Base-by-base conservation (phyloP, 2,797 vertebrate species). In the Mormyrops attenuatus region DNA sequence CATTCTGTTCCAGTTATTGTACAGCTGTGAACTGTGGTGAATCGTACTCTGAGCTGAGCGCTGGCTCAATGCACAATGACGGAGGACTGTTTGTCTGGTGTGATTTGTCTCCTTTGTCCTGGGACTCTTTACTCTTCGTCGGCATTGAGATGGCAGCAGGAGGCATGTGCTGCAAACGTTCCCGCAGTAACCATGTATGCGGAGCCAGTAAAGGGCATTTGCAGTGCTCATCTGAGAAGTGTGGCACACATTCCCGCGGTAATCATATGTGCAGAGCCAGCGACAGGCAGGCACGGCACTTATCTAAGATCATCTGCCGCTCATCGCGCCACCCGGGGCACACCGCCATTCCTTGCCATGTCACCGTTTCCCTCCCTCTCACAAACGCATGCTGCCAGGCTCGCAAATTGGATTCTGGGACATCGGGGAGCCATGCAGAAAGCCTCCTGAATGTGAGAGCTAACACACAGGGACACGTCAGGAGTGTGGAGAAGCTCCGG, bases 21-120 rank as follows among this genome's bases (percentile, higher is more conserved):
- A 50, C 82, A 84, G 73, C 82, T 88, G 53, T 85, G 80, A 85
- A 50, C 80, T 55, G 63, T 9, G 7, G 85, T 57, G 85, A 89
- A 34, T 89, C 7, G 7, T 15, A 47, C 47, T 63, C 47, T 17
- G 60, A 15, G 84, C 30, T 60, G 38, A n/a, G 30, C 1, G 22
- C 44, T 66, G 34, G 77, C 44, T 53, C 80, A 34, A 17, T 84
- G 53, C 88, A 57, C 7, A 52, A 34, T 63, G 52, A 80, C 34
- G 69, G 49, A 41, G 86, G 86, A 50, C 5, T 63, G 17, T 41
- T 89, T 55, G 34, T 89, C 22, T 20, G 15, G 17, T 34, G 55
- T 85, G 52, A 66, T 85, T 85, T 57, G 30, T 89, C 55, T 66
- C 13, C 47, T 84, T 89, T 50, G 30, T 89, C 20, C 52, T 30